A percentile compares a stretch with the other conserved stretches of the same genome.
These are phyloP conservation scores for Malurus melanocephalus DNA, from an alignment of 2,113 vertebrate species.

Conservation along the genomic window DNA sequence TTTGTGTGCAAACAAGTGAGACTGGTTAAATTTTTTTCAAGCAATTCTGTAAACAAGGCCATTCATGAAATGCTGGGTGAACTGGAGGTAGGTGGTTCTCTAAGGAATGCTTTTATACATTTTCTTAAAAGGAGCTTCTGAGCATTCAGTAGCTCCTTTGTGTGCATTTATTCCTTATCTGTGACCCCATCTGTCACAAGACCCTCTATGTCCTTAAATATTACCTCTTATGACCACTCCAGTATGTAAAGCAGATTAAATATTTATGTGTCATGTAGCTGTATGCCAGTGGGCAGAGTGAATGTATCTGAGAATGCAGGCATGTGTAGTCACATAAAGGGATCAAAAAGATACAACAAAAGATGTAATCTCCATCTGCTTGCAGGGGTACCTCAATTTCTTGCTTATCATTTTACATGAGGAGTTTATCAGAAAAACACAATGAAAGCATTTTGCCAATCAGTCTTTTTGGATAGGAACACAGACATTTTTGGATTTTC, in stretches of 20 bases:
- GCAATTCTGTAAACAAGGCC: not conserved
- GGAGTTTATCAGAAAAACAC: not conserved
- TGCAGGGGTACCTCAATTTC: not conserved
- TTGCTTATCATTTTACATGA: not conserved
- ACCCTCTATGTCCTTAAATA: not conserved
- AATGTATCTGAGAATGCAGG: not conserved
- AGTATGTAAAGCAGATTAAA: not conserved
- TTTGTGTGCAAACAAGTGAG: not conserved
- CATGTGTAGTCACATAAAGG: not conserved
- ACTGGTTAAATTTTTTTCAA: not conserved
- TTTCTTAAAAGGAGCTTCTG: not conserved
- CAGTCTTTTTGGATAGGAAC: not conserved
- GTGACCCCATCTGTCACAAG: constrained; percentile 9
- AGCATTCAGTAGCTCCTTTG: not conserved
- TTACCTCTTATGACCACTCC: not conserved
- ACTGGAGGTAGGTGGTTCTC: not conserved
- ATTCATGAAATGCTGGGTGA: not conserved
- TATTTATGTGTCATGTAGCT: not conserved
- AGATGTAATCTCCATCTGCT: not conserved
- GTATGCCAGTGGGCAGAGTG: not conserved
- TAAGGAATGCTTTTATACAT: not conserved
- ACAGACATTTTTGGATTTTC: not conserved
- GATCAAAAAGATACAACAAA: not conserved
- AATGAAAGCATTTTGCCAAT: not conserved
- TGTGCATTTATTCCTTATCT: constrained; percentile 4